Conservation (phyloP, 2,113 vertebrate genomes). For the Mirza zaza region DNA sequence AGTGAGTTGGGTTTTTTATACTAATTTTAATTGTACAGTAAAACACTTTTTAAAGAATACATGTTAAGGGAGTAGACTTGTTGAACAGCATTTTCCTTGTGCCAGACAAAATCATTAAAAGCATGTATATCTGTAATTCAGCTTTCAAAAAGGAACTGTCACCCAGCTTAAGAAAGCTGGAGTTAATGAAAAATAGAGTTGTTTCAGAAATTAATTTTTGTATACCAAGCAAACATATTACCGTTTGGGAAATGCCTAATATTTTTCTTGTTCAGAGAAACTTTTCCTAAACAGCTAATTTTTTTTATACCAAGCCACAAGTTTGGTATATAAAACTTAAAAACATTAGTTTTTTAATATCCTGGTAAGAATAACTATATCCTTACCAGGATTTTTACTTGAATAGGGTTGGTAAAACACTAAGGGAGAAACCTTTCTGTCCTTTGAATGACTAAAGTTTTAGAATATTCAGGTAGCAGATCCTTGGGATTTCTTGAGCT, state of each 20-base stretch:
- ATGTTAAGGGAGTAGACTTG: constrained; percentile 83
- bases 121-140: constrained; percentile 22
- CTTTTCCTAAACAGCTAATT: not conserved
- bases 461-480: not conserved
- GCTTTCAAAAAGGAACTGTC: constrained; percentile 39
- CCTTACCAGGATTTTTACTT: not conserved
- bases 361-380: constrained; percentile 7
- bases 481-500: not conserved
- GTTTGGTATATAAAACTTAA: not conserved
- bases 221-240: constrained; percentile 68
- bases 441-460: not conserved
- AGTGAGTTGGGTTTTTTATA: constrained; percentile 92
- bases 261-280: constrained; percentile 35
- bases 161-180: constrained; percentile 67
- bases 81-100: constrained; percentile 82
- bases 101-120: constrained; percentile 81
- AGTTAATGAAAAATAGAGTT: constrained; percentile 55
- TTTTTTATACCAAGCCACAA: not conserved
- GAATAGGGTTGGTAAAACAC: not conserved
- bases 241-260: constrained; percentile 24
- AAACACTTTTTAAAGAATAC: constrained; percentile 85
- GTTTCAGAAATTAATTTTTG: constrained; percentile 73
- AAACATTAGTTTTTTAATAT: not conserved
- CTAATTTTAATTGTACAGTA: constrained; percentile 86
- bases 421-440: not conserved